Percentiles rank a stretch among this genome's conserved stretches.
Evolutionary conservation across 2,797 vertebrate genomes (phyloP).

Genomic region (Enteromius trimaculatus): DNA sequence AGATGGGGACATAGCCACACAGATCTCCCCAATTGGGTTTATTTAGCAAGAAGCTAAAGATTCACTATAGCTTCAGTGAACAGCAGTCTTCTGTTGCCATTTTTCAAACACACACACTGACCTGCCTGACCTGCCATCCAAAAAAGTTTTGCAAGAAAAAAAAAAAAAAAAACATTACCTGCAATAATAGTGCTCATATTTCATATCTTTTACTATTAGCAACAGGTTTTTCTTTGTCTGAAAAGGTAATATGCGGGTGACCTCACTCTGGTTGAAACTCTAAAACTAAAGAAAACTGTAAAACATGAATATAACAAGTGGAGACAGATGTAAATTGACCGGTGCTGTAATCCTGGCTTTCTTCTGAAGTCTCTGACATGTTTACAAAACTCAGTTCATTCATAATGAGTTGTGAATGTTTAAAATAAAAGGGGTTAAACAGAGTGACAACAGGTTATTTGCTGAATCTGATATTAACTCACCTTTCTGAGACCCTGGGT

Average conservation of each 20-base stretch:
- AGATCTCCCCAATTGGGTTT: background rate
- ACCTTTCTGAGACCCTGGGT: slow-evolving; percentile 22
- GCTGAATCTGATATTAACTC: slow-evolving; percentile 49
- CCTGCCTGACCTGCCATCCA: background rate
- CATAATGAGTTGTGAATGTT: slow-evolving; percentile 45
- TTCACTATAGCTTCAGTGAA: background rate
- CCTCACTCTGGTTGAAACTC: slow-evolving; percentile 34
- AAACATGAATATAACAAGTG: slow-evolving; percentile 39
- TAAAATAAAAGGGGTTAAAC: slow-evolving; percentile 45
- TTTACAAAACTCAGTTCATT: slow-evolving; percentile 40
- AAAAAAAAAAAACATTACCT: background rate
- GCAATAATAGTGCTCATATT: slow-evolving; percentile 24
- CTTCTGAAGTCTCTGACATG: slow-evolving; percentile 51
- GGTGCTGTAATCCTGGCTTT: slow-evolving; percentile 36
- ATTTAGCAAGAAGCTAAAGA: background rate
- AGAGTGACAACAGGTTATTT: slow-evolving; percentile 35
- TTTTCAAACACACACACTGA: slow-evolving; percentile 24
- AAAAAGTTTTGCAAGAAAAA: background rate
- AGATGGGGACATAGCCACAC: slow-evolving; percentile 1
- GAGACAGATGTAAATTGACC: slow-evolving; percentile 45
- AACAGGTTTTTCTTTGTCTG: slow-evolving; percentile 22
- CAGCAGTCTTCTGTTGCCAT: background rate
- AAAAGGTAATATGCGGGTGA: slow-evolving; percentile 21
- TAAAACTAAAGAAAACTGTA: slow-evolving; percentile 24
- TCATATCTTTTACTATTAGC: slow-evolving; percentile 29